These are phyloP conservation scores for Gryllus bimaculatus DNA, from an alignment of 1,140 invertebrate genomes.

Conservation along the genomic window DNA sequence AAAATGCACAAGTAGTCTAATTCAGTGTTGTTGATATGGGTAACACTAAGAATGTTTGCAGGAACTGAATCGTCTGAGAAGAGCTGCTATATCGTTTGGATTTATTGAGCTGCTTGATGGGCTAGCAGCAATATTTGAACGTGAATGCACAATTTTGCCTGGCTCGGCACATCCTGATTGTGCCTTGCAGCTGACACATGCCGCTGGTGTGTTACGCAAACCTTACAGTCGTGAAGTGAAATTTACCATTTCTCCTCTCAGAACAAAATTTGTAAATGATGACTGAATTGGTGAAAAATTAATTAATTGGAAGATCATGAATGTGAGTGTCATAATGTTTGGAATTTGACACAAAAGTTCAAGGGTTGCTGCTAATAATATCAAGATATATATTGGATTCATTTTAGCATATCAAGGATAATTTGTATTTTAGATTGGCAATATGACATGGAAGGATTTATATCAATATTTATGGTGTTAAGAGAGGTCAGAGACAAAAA, in stretches of 20 bases:
- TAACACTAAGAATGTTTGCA: slow-evolving; percentile 30
- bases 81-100: slow-evolving; percentile 81
- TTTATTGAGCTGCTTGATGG: slow-evolving; percentile 71
- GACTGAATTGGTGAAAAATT: slow-evolving; percentile 20
- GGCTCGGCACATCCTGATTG: slow-evolving; percentile 74
- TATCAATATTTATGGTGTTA: too few species aligned
- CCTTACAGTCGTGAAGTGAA: slow-evolving; percentile 51
- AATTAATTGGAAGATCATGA: too few species aligned
- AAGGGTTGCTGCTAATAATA: too few species aligned
- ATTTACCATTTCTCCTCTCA: slow-evolving; percentile 51
- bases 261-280: slow-evolving; percentile 46
- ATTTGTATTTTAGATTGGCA: too few species aligned
- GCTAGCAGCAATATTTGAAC: slow-evolving; percentile 71
- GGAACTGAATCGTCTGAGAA: slow-evolving; percentile 83
- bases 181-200: slow-evolving; percentile 81
- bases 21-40: too few species aligned
- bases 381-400: too few species aligned
- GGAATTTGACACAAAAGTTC: too few species aligned
- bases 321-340: too few species aligned
- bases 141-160: slow-evolving; percentile 76
- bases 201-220: slow-evolving; percentile 59
- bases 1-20: too few species aligned
- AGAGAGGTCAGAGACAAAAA: too few species aligned
- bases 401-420: too few species aligned
- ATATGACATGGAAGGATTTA: too few species aligned